Evolutionary conservation across 2,888 invertebrate genomes (phyloP), one percentile per base, ranked within the genome.

Genomic region (Heliconius cydno): DNA sequence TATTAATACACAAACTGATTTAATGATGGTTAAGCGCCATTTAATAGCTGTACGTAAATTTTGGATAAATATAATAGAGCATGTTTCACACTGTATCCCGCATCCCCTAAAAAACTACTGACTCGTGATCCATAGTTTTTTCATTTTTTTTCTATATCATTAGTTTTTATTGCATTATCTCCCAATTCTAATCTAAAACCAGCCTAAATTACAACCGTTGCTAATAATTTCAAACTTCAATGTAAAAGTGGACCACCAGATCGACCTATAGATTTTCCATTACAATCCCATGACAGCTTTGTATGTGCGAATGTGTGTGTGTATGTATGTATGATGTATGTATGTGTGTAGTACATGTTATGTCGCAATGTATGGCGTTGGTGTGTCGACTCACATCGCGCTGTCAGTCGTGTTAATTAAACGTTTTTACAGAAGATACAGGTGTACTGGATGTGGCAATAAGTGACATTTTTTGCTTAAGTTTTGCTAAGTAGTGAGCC

Each of bases 371-470:
- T 85, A 83, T 83, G 82, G 85, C 85, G 88, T 86, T 87, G 84
- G 87, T 86, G 86, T 86, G 87, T 85, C 85, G 85, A 84, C 90
- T 89, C 89, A 85, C 92, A 87, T 87, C 90, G 88, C 85, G 84
- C 92, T 92, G 94, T 94, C 94, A 94, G 92, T 94, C 91, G 90
- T 92, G 94, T 94, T 94, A 94, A 94, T 94, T 94, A 94, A 94
- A 94, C 94, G 92, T 89, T 90, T 89, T 88, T 84, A 85, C 84
- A 84, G 80, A 13, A 79, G 87, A 81, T 76, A 75, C 86, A 84
- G 13, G 12, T n/a, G 12, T 76, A 70, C 90, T 92, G 83, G 92
- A 93, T 88, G 83, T 68, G 88, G 19, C 82, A 78, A 52, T 34
- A 25, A 25, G 25, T 19, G 0, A 3, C 25, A 34, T n/a, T 60